Percentiles rank a stretch among this genome's conserved stretches.
Evolutionary conservation across 2,113 vertebrate species (phyloP).

Genomic region (Tragelaphus imberbis): DNA sequence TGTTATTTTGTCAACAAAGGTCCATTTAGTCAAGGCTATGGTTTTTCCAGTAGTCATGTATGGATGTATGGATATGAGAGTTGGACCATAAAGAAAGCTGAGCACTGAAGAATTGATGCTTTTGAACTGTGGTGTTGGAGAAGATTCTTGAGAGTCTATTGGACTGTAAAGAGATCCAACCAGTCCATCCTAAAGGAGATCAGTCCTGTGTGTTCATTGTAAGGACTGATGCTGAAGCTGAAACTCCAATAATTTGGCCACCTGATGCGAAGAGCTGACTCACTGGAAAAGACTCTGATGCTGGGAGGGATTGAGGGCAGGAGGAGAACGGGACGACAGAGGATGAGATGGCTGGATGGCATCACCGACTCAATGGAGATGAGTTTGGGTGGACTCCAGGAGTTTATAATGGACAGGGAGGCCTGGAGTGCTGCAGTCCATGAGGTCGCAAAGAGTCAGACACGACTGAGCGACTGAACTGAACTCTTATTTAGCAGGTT

Average conservation of each 20-base stretch:
- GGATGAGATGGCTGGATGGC: not conserved
- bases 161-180: not conserved
- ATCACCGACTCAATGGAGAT: not conserved
- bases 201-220: not conserved
- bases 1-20: not conserved
- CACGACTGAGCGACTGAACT: accelerated
- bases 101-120: not conserved
- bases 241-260: not conserved
- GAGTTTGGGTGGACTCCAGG: not conserved
- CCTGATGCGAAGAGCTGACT: not conserved
- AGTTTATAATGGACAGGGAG: not conserved
- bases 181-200: not conserved
- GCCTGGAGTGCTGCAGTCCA: not conserved
- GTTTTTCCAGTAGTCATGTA: not conserved
- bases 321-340: not conserved
- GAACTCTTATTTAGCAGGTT: not conserved
- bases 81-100: not conserved
- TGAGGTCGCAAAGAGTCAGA: not conserved
- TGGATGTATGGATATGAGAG: not conserved
- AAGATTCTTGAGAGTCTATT: not conserved
- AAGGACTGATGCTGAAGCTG: not conserved
- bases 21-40: not conserved
- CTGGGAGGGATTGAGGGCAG: not conserved
- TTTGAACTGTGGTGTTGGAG: not conserved
- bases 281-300: not conserved